Base-by-base conservation (phyloP, 2,888 invertebrate genomes). In the Malachius bipustulatus region DNA sequence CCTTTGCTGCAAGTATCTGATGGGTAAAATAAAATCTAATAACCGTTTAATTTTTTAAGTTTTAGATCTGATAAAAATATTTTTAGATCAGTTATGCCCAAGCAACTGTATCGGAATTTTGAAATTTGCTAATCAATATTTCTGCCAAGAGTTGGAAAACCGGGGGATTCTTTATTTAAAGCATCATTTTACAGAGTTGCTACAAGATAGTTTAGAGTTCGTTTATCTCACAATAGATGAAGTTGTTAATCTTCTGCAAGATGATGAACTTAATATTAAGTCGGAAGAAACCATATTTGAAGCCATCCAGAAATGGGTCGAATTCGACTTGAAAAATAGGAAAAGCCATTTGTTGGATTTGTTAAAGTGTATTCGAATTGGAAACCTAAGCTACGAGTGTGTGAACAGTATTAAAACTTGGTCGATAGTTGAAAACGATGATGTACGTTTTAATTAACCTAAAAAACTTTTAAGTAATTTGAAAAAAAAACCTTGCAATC, bases 241-340 rank as follows among this genome's bases (percentile, higher is more conserved):
- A 50, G 55, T 83, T 28, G 66, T 69, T 47, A 70, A 72, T 38
- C 69, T 82, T 41, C 62, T 83, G 32, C 60, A 65, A 34, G 76
- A 81, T 50, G 83, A 84, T 51, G 73, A 77, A 50, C 60, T 85
- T 32, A 83, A 83, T 58, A 75, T 78, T 12, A 68, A 70, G 40
- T 72, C 70, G 47, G 84, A 84, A 62, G 78, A 81, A 59, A 66
- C 72, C 37, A 80, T 82, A 26, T 82, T 82, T 58, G 76, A 80
- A 55, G 78, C 80, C 3, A 67, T 82, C 10, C 71, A 75, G 55
- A 69, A 67, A 32, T 85, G 85, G 85, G 63, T 78, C 14, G 73
- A 76, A 48, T 67, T 69, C 45, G 69, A 74, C 39, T 59, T 69
- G 13, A 62, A 63, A 30, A 66, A 64, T 36, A 65, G 81, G 48